phyloP scores from a whole-genome alignment of 2,888 invertebrate genomes.

The Deladenus siricidicola region DNA sequence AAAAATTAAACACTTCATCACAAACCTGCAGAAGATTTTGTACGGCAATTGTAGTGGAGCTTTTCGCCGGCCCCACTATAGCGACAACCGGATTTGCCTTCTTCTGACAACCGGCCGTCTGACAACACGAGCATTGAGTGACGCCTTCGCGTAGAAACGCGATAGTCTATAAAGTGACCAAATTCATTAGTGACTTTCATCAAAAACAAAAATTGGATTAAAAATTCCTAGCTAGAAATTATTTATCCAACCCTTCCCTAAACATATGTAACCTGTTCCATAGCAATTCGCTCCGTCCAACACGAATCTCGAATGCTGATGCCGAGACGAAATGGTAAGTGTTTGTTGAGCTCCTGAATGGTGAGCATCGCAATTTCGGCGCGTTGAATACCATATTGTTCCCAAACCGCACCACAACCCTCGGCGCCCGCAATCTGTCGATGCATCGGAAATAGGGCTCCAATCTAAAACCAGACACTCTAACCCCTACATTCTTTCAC shows the following conservation, averaged over 20 bases:
- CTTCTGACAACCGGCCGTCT: conserved; percentile 51
- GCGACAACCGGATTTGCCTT: conserved; percentile 60
- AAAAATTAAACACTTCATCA: conserved; percentile 2
- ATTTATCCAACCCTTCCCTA: no score
- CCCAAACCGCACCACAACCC: conserved; percentile 60
- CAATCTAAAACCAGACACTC: conserved; percentile 37
- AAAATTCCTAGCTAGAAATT: not conserved
- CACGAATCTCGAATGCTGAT: conserved; percentile 63
- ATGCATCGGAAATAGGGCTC: conserved; percentile 52
- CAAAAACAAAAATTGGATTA: no score
- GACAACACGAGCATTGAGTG: conserved; percentile 51
- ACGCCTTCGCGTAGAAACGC: conserved; percentile 52
- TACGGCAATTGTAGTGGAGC: conserved; percentile 64
- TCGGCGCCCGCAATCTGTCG: conserved; percentile 58
- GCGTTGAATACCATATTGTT: conserved; percentile 70
- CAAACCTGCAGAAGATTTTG: conserved; percentile 67
- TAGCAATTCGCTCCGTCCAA: conserved; percentile 72
- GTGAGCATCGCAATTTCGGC: conserved; percentile 55
- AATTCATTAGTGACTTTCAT: no score
- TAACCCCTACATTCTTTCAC: not conserved
- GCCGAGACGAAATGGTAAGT: conserved; percentile 61
- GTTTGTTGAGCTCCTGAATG: conserved; percentile 64
- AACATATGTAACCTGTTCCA: conserved; percentile 60
- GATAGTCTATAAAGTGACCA: conserved; percentile 41
- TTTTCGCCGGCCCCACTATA: conserved; percentile 62